Evolutionary conservation across 2,888 invertebrate genomes (phyloP).

Genomic region (Drosophila koepferae): DNA sequence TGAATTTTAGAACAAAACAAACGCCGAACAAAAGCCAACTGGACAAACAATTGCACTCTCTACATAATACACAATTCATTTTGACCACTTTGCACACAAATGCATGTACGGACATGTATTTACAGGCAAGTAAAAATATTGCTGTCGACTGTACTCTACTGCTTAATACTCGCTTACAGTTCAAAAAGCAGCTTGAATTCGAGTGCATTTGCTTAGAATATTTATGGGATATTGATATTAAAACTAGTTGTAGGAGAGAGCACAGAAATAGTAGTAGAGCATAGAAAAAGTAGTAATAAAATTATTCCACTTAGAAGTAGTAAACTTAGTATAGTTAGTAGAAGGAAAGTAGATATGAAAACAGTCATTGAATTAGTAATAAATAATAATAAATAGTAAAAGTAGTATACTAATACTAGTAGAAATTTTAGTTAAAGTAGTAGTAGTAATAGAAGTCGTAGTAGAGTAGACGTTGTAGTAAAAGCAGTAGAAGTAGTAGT

Average conservation of each 20-base stretch:
- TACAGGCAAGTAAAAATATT: background rate
- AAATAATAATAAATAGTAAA: too few relatives aligned
- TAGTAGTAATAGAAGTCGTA: background rate
- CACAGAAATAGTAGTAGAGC: too few relatives aligned
- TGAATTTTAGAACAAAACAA: constrained; percentile 1
- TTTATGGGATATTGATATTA: background rate
- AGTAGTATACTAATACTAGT: too few relatives aligned
- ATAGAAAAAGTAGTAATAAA: too few relatives aligned
- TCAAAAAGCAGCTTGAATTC: background rate
- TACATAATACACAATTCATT: background rate
- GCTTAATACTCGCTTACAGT: background rate
- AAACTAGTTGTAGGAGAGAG: too few relatives aligned
- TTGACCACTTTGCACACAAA: constrained; percentile 2
- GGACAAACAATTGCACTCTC: background rate
- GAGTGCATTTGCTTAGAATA: background rate
- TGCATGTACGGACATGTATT: background rate
- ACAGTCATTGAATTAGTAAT: background rate
- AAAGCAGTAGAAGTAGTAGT: background rate
- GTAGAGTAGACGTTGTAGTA: background rate
- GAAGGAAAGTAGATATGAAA: too few relatives aligned
- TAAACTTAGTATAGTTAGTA: background rate
- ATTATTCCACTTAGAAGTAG: too few relatives aligned
- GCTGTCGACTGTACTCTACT: background rate
- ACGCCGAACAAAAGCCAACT: constrained; percentile 6
- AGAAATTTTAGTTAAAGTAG: too few relatives aligned